These are phyloP conservation scores for Pristis pectinata DNA, from an alignment of 2,797 vertebrate genomes.

Conservation along the genomic window DNA sequence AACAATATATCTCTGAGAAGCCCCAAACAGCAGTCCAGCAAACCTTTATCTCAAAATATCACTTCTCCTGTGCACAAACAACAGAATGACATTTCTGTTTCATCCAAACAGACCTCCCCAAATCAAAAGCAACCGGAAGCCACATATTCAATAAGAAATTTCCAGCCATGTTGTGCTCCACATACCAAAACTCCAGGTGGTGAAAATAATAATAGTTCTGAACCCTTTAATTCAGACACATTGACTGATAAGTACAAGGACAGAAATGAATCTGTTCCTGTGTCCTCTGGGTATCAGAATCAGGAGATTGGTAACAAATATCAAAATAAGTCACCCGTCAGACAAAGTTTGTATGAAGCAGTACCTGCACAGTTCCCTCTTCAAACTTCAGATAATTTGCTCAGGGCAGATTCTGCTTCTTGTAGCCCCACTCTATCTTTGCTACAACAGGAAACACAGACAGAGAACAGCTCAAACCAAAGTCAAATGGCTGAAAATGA, in stretches of 20 bases:
- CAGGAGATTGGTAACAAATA: background rate
- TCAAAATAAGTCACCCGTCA: slow-evolving; percentile 4
- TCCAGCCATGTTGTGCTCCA: background rate
- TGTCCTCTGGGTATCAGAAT: background rate
- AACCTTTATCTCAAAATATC: background rate
- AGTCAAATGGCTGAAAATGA: slow-evolving; percentile 40
- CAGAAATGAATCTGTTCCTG: background rate
- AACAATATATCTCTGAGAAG: slow-evolving; percentile 42
- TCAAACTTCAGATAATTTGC: background rate
- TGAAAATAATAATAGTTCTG: slow-evolving; percentile 12
- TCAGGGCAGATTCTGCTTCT: background rate
- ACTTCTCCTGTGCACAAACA: background rate
- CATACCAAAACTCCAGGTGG: background rate
- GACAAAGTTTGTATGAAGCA: background rate
- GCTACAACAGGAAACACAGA: background rate
- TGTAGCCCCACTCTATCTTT: background rate
- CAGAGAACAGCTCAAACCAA: slow-evolving; percentile 36
- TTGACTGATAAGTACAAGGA: background rate
- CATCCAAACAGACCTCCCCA: background rate
- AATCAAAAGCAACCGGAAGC: background rate
- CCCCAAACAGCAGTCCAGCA: background rate
- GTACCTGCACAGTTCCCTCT: background rate
- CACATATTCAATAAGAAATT: background rate
- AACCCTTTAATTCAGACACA: background rate
- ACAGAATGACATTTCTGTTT: background rate